Conservation (phyloP, 2,888 invertebrate species). For the Dryobota labecula region DNA sequence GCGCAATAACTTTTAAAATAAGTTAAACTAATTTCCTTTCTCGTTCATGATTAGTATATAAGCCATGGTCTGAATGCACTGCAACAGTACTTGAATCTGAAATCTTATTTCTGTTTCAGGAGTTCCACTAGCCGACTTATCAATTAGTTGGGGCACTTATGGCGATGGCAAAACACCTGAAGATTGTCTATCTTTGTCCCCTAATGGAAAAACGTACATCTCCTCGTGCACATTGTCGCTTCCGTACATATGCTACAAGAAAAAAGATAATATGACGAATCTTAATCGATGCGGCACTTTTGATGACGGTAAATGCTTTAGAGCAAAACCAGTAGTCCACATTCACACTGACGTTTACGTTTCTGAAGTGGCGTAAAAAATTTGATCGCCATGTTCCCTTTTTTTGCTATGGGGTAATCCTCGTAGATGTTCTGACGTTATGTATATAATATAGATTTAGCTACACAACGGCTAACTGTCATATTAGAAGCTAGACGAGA, state of each 20-base stretch:
- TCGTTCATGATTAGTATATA: too few relatives aligned
- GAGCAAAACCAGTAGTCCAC: too few relatives aligned
- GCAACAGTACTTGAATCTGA: too few relatives aligned
- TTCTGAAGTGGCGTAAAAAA: too few relatives aligned
- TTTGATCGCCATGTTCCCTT: too few relatives aligned
- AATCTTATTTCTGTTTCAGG: conserved; percentile 1
- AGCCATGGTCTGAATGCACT: too few relatives aligned
- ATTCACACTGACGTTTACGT: too few relatives aligned
- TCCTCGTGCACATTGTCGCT: not conserved
- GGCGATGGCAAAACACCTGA: not conserved
- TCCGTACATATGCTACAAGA: conserved; percentile 31
- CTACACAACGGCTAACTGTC: not conserved
- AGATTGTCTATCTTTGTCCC: not conserved
- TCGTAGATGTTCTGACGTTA: too few relatives aligned
- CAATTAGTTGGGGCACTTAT: conserved; percentile 11
- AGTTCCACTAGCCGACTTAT: conserved; percentile 22
- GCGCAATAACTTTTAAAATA: too few relatives aligned
- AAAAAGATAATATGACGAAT: conserved; percentile 15
- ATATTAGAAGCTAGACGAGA: not conserved
- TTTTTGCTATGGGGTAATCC: too few relatives aligned
- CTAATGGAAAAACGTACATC: not conserved
- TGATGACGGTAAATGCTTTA: conserved; percentile 10
- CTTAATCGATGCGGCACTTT: conserved; percentile 26
- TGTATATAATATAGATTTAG: too few relatives aligned
- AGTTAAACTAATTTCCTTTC: too few relatives aligned